Percentiles rank a stretch among this genome's conserved stretches.
Evolutionary conservation across 2,113 vertebrate genomes (phyloP).

Genomic region (Tetrao urogallus): DNA sequence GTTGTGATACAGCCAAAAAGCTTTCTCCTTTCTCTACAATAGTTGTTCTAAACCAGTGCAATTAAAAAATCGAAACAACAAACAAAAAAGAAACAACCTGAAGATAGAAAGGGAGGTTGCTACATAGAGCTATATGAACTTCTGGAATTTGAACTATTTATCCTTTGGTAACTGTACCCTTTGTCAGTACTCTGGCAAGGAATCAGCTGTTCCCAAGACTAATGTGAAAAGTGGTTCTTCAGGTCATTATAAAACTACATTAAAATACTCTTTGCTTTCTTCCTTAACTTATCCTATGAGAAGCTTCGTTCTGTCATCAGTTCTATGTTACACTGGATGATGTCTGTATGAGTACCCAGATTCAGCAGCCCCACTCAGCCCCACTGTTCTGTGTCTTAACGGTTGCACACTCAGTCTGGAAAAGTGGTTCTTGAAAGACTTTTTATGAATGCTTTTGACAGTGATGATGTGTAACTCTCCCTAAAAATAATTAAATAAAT

Average conservation of each 20-base stretch:
- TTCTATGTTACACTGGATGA: background rate
- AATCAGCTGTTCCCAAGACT: background rate
- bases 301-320: background rate
- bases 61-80: background rate
- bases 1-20: background rate
- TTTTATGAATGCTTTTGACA: background rate
- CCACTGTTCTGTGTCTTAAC: background rate
- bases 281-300: background rate
- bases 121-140: background rate
- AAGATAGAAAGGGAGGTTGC: background rate
- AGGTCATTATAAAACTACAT: background rate
- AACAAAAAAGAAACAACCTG: background rate
- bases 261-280: background rate
- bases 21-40: background rate
- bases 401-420: background rate
- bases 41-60: background rate
- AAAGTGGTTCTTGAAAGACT: background rate
- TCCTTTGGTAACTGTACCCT: background rate
- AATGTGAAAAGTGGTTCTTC: background rate
- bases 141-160: background rate
- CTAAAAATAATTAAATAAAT: background rate
- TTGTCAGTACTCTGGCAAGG: background rate
- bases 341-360: background rate
- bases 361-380: fast-evolving
- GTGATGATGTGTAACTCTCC: background rate